Evolutionary conservation across 2,888 invertebrate species (phyloP), one percentile per base, ranked within the genome.

Genomic region (Lithophane leautieri): DNA sequence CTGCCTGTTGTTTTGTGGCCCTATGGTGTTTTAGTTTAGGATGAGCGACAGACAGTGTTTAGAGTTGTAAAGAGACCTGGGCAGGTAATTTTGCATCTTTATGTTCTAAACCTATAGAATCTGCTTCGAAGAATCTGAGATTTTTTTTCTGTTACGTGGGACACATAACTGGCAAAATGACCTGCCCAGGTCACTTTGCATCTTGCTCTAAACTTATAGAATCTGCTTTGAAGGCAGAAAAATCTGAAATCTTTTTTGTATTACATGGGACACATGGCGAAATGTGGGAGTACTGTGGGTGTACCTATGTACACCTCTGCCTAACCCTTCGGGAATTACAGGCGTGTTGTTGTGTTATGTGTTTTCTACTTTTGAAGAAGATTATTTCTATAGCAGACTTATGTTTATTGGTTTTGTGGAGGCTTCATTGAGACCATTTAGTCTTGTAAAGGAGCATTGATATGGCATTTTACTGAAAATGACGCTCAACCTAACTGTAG

Each of bases 1-100:
- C 16, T 62, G 25, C 34, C 50, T 80, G 77, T 76, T 70, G 70
- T 76, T 78, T 42, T 34, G 54, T 42, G 22, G 14, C 25, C 28
- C 47, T 63, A 69, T 67, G 34, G 47, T 76, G n/a, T 44, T 74
- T 28, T 44, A 40, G 54, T 12, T 71, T 56, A 56, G 42, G 11
- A 70, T 25, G 50, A 61, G 19, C 58, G 9, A 16, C n/a, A 80
- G 72, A 76, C 54, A 72, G 19, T 25, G 19, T n/a, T 63, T 58
- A 47, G 19, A 66, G 25, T 58, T 25, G 34, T 19, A 56, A 47
- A 25, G 25, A 25, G 19, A 44, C n/a, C 42, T 25, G 6, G 3
- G 8, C 22, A 52, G 22, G 52, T 52, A 22, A 50, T 11, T 42
- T 42, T 9, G 42, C 42, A 34, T 34, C 34, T 34, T 34, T 34